Percentiles rank a stretch among this genome's conserved stretches.
These are phyloP conservation scores for Gonatopus flavifemur DNA, from an alignment of 1,140 invertebrate species.

Conservation along the genomic window DNA sequence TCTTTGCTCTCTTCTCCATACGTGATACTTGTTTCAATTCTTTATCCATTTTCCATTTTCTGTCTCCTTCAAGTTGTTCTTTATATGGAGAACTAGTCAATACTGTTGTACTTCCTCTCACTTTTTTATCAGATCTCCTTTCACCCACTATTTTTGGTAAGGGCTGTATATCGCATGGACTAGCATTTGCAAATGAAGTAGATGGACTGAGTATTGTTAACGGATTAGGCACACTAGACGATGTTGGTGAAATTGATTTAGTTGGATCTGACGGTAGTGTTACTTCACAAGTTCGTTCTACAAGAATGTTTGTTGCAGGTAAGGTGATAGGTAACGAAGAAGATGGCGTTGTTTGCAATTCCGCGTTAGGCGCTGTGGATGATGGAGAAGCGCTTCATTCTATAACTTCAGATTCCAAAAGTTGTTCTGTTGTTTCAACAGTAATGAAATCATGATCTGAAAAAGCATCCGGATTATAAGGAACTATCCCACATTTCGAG, in stretches of 20 bases:
- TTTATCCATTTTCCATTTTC: neutral
- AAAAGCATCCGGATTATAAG: constrained; percentile 38
- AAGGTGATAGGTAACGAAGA: too few relatives aligned
- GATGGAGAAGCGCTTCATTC: too few relatives aligned
- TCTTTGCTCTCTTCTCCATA: neutral
- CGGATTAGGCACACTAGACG: neutral
- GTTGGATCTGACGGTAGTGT: too few relatives aligned
- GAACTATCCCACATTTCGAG: constrained; percentile 15
- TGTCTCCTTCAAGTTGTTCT: neutral
- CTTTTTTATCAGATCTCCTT: neutral
- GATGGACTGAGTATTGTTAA: neutral
- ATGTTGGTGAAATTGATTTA: neutral
- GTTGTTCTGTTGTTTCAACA: too few relatives aligned
- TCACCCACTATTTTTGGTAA: neutral
- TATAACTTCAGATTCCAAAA: too few relatives aligned
- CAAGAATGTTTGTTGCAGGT: too few relatives aligned
- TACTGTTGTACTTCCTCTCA: neutral
- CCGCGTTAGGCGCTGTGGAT: too few relatives aligned
- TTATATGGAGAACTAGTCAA: neutral
- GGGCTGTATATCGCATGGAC: neutral
- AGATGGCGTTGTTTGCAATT: too few relatives aligned
- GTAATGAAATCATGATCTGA: too few relatives aligned
- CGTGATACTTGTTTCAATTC: neutral
- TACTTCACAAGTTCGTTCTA: too few relatives aligned
- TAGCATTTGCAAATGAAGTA: neutral